Conservation (phyloP, 2,797 vertebrate genomes). For the Nothura maculosa region DNA sequence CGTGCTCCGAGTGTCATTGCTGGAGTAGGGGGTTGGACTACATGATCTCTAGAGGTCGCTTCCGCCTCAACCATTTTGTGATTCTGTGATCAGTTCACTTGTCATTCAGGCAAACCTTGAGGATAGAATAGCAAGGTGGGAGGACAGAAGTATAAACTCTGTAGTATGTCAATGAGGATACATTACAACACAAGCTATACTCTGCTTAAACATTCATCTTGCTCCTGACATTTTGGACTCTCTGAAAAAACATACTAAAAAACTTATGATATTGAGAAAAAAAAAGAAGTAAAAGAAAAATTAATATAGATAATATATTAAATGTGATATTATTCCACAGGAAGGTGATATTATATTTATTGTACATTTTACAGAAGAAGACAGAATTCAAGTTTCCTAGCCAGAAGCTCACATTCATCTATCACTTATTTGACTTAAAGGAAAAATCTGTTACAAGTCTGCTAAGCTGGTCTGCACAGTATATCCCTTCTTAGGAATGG, state of each 20-base stretch:
- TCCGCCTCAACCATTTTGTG: too few species aligned
- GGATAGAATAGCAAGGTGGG: neutral
- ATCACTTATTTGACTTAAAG: accelerated
- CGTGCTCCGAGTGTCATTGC: too few species aligned
- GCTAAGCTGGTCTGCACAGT: neutral
- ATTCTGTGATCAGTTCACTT: neutral
- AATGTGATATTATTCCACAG: neutral
- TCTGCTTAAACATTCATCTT: neutral
- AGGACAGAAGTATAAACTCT: neutral
- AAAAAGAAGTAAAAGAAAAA: neutral
- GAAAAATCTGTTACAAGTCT: neutral
- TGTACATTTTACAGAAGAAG: neutral
- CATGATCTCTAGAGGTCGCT: too few species aligned
- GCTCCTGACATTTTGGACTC: neutral
- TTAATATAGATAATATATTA: neutral
- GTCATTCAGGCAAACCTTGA: neutral
- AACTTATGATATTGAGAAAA: neutral
- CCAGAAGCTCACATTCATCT: neutral
- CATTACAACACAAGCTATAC: accelerated
- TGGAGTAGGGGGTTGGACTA: too few species aligned
- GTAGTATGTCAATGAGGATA: accelerated
- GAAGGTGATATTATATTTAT: neutral
- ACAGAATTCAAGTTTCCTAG: neutral
- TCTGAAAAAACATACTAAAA: neutral
- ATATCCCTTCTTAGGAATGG: neutral